Conservation (phyloP, 2,888 invertebrate species). For the Tenthredo distinguenda region DNA sequence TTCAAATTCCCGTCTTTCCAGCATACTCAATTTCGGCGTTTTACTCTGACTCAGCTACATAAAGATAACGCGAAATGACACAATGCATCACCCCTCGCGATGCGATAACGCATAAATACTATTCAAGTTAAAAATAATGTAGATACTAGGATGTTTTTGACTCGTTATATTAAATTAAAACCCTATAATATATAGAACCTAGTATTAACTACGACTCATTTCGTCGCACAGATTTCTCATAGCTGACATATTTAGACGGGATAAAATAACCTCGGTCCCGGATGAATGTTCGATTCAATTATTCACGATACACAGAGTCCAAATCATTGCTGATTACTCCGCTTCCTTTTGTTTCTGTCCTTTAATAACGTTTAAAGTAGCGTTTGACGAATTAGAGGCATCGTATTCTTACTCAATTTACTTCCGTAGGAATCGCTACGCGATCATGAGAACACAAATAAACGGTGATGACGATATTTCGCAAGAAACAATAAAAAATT, state of each 20-base stretch:
- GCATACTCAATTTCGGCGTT: neutral
- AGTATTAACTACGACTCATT: neutral
- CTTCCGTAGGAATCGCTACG: neutral
- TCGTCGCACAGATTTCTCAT: neutral
- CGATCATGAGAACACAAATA: neutral
- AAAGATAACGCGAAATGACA: constrained; percentile 1
- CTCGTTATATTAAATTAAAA: neutral
- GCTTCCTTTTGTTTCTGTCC: neutral
- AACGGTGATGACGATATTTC: neutral
- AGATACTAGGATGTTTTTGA: neutral
- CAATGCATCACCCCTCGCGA: neutral
- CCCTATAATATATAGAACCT: neutral
- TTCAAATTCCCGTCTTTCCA: neutral
- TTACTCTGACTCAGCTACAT: neutral
- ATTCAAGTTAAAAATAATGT: neutral
- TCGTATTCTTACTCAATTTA: neutral
- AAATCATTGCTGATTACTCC: neutral
- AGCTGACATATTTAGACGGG: neutral
- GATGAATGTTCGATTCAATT: neutral
- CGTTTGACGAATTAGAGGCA: neutral
- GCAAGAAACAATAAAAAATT: neutral
- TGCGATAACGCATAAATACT: neutral
- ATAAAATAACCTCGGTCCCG: constrained; percentile 8
- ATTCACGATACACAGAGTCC: neutral
- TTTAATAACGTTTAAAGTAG: neutral